phyloP scores from a whole-genome alignment of 2,113 vertebrate species.

The Varanus komodoensis region DNA sequence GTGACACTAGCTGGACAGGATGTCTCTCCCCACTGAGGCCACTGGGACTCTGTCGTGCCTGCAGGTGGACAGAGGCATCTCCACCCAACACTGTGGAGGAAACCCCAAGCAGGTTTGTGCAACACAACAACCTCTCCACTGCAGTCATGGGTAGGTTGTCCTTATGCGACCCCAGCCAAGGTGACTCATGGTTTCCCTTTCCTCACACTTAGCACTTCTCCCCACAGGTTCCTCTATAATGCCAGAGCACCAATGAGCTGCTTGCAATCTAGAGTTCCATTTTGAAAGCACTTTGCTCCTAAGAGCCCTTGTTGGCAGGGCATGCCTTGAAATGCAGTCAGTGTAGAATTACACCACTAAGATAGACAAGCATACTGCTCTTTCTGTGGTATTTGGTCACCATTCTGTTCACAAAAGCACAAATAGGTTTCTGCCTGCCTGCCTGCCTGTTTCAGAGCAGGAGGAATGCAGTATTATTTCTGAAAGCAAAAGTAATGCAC shows the following conservation, averaged over 20 bases:
- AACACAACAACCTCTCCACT: no score
- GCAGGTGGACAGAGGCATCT: no score
- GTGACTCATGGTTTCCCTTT: slow-evolving; percentile 33
- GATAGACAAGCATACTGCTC: slow-evolving; percentile 26
- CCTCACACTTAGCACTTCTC: background rate
- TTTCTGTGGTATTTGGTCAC: slow-evolving; percentile 29
- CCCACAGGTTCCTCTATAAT: background rate
- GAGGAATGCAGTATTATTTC: no score
- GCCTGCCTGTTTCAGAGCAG: no score
- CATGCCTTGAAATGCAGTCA: slow-evolving; percentile 65
- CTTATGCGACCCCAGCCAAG: slow-evolving; percentile 44
- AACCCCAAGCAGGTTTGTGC: no score
- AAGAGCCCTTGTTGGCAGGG: slow-evolving; percentile 68
- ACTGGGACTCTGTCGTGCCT: no score
- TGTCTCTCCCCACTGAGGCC: no score
- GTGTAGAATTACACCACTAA: slow-evolving; percentile 67
- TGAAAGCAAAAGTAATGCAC: no score
- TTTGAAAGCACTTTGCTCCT: slow-evolving; percentile 75
- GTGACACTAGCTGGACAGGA: no score
- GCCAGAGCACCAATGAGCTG: slow-evolving; percentile 65
- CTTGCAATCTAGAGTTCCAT: slow-evolving; percentile 72
- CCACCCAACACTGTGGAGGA: no score
- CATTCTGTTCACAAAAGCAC: no score
- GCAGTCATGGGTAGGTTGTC: background rate
- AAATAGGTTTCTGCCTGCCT: no score